phyloP scores from a whole-genome alignment of 2,888 invertebrate genomes.

The Aplocera efformata region DNA sequence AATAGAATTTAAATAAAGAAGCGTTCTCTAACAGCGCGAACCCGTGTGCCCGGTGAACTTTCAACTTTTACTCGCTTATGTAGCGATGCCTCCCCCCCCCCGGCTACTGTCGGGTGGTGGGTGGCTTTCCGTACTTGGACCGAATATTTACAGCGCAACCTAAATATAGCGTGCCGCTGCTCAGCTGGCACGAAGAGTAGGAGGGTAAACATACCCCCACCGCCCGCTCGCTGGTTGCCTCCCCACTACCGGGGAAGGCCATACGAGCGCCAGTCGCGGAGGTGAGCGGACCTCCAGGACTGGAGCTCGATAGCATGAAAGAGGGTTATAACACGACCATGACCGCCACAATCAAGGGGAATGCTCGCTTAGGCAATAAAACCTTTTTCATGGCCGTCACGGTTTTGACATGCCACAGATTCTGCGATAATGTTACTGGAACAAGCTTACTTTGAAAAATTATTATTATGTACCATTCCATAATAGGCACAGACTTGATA shows the following conservation, averaged over 20 bases:
- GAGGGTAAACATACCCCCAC: conserved; percentile 68
- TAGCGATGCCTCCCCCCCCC: conserved; percentile 45
- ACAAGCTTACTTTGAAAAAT: conserved; percentile 5
- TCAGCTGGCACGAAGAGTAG: conserved; percentile 72
- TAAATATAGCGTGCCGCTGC: conserved; percentile 79
- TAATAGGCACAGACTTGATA: no score
- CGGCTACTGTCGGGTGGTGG: conserved; percentile 35
- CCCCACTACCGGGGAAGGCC: conserved; percentile 51
- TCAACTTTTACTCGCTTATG: conserved; percentile 76
- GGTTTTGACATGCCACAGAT: conserved; percentile 39
- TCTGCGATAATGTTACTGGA: conserved; percentile 30
- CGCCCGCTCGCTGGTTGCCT: conserved; percentile 37
- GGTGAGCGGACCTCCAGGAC: conserved; percentile 68
- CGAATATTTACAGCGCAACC: conserved; percentile 80
- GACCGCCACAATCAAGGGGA: conserved; percentile 61
- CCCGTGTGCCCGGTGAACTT: conserved; percentile 74
- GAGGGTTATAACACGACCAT: conserved; percentile 58
- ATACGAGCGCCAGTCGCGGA: conserved; percentile 61
- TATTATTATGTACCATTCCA: not conserved
- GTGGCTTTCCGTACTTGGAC: conserved; percentile 71
- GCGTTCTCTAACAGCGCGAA: conserved; percentile 68
- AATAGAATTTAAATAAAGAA: conserved; percentile 80
- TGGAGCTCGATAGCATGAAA: conserved; percentile 45
- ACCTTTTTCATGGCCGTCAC: conserved; percentile 60
- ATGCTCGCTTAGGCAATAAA: conserved; percentile 55